Percentiles rank a stretch among this genome's conserved stretches.
Evolutionary conservation across 2,113 vertebrate species (phyloP).

Genomic region (Microcebus ravelobensis): DNA sequence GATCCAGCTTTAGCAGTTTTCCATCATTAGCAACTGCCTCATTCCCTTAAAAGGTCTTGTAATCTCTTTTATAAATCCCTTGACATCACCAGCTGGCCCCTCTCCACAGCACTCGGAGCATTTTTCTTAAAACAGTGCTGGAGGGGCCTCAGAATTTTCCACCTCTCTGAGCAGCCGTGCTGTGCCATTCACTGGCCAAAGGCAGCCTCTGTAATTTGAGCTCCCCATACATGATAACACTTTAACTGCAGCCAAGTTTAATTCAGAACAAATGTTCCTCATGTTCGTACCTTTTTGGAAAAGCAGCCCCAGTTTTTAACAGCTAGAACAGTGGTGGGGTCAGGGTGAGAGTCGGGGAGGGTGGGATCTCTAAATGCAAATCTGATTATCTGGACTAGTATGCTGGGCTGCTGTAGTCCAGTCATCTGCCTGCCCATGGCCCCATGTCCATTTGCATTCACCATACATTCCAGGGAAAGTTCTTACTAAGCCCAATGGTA

Average conservation of each 20-base stretch:
- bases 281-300: constrained; percentile 25
- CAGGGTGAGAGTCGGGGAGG: not conserved
- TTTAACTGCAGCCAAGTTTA: constrained; percentile 52
- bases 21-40: constrained; percentile 52
- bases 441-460: not conserved
- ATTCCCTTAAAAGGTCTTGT: constrained; percentile 66
- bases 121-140: constrained; percentile 49
- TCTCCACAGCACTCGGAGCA: constrained; percentile 5
- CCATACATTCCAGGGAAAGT: not conserved
- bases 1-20: constrained; percentile 34
- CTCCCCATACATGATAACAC: constrained; percentile 14
- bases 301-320: not conserved
- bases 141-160: constrained; percentile 66
- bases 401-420: not conserved
- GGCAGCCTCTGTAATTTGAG: constrained; percentile 53
- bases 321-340: not conserved
- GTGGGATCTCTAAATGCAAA: not conserved
- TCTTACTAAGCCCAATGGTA: not conserved
- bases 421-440: not conserved
- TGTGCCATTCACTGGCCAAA: not conserved
- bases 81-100: constrained; percentile 71
- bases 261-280: constrained; percentile 57
- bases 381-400: not conserved
- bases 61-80: constrained; percentile 61
- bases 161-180: constrained; percentile 47